phyloP scores from a whole-genome alignment of 2,888 invertebrate species.

The Epicampocera succincta region DNA sequence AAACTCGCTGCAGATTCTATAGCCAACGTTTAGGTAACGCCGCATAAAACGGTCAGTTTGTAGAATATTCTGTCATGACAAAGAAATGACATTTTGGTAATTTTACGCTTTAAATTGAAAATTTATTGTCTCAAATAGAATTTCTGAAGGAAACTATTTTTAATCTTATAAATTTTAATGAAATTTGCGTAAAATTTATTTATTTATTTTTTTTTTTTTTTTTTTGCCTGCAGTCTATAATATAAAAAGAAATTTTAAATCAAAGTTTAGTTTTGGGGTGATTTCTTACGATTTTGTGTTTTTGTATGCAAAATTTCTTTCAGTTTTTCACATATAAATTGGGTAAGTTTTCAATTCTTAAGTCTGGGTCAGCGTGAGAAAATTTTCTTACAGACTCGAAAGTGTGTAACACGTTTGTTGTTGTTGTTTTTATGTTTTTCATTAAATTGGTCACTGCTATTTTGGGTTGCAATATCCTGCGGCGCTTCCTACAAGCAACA shows the following conservation, averaged over 20 bases:
- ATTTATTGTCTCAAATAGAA: constrained; percentile 44
- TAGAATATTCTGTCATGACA: constrained; percentile 13
- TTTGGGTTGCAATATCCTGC: constrained; percentile 67
- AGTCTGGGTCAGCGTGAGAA: constrained; percentile 77
- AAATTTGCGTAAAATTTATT: constrained; percentile 61
- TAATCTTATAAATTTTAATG: constrained; percentile 34
- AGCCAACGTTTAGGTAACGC: constrained; percentile 27
- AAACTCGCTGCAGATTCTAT: background rate
- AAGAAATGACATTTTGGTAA: constrained; percentile 56
- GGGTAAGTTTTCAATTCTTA: constrained; percentile 47
- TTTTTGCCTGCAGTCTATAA: constrained; percentile 9
- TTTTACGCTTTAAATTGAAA: constrained; percentile 66
- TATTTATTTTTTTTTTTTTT: no score
- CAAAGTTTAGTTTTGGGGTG: constrained; percentile 52
- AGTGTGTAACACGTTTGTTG: constrained; percentile 19
- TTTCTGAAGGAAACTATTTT: constrained; percentile 10
- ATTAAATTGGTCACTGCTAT: constrained; percentile 50
- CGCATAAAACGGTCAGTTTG: constrained; percentile 38
- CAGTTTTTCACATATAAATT: constrained; percentile 62
- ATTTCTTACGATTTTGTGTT: constrained; percentile 56
- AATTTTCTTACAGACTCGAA: constrained; percentile 36
- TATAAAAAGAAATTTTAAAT: constrained; percentile 21
- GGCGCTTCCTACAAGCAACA: constrained; percentile 66
- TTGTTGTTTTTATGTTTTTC: background rate
- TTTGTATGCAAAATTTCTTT: constrained; percentile 71